Base-by-base conservation (phyloP, 2,888 invertebrate species). In the Drosophila infuscata region DNA sequence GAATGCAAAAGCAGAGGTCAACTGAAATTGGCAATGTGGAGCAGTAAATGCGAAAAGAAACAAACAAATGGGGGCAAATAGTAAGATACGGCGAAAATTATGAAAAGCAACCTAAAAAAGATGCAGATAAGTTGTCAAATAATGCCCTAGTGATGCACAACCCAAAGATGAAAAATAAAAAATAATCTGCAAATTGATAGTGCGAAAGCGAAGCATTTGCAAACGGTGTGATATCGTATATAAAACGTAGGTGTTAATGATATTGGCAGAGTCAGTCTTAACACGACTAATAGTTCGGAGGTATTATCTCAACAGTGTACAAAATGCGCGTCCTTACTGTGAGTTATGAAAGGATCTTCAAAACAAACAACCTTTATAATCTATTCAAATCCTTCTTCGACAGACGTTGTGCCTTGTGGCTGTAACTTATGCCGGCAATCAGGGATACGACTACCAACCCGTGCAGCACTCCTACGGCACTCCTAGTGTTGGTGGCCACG, bases 371-470 rank as follows among this genome's bases (percentile, higher is more conserved):
- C 7, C 17, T 20, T 29, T 38, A 12, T 3, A 33, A 58, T n/a
- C 8, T 48, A 41, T 41, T 12, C 0, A 29, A 15, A 30, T 15
- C 3, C 43, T 36, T 2, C 17, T 49, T 20, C 17, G 11, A 4
- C 30, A 83, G 83, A 70, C 83, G 15, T 51, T 90, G 5, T 91
- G 82, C 63, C 61, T 91, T 8, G 59, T 91, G 46, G 82, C 90
- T 49, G 73, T 74, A 32, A 82, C 72, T 48, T 76, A 68, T 49
- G 91, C 90, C 51, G 80, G 83, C 29, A 80, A 80, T 51, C 41
- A 77, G 52, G 90, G 91, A 33, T 91, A 91, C 70, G 88, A 89
- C 74, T 91, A 92, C 58, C 89, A 84, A 52, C 85, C 90, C 0
- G 82, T 83, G 9, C 83, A 74, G 0, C 82, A 83, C 20, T 62